A percentile compares a stretch with the other conserved stretches of the same genome.
phyloP scores from a whole-genome alignment of 2,113 vertebrate species.

The Gallinago undulata region DNA sequence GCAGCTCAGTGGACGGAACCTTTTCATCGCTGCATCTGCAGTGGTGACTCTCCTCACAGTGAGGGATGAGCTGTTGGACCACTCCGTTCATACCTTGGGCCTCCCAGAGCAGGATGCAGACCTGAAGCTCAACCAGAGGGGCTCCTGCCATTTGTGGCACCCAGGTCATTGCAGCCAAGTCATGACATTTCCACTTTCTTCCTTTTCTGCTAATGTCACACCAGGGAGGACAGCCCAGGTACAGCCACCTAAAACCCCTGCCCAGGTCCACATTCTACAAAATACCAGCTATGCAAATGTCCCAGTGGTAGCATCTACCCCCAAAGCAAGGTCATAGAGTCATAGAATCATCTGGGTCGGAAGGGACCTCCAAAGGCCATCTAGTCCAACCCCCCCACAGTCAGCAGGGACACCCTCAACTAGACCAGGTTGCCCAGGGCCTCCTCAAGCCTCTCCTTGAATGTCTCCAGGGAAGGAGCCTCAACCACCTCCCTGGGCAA shows the following conservation, averaged over 20 bases:
- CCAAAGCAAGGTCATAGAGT: not conserved
- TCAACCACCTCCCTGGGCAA: too few species aligned
- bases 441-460: too few species aligned
- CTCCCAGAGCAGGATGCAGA: not conserved
- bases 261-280: not conserved
- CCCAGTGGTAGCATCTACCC: not conserved
- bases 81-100: not conserved
- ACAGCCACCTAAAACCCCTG: not conserved
- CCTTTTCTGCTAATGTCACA: accelerated
- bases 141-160: not conserved
- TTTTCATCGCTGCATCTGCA: not conserved
- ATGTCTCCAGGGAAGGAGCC: too few species aligned
- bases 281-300: not conserved
- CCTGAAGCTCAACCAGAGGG: not conserved
- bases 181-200: not conserved
- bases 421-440: too few species aligned
- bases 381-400: too few species aligned
- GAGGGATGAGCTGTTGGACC: not conserved
- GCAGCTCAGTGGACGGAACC: not conserved
- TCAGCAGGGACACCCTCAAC: too few species aligned
- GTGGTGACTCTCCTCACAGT: not conserved
- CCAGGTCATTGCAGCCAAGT: not conserved
- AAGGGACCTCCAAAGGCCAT: too few species aligned
- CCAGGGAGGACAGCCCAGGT: not conserved
- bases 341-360: too few species aligned